Conservation (phyloP, 2,797 vertebrate species). For the Bradypodion pumilum region DNA sequence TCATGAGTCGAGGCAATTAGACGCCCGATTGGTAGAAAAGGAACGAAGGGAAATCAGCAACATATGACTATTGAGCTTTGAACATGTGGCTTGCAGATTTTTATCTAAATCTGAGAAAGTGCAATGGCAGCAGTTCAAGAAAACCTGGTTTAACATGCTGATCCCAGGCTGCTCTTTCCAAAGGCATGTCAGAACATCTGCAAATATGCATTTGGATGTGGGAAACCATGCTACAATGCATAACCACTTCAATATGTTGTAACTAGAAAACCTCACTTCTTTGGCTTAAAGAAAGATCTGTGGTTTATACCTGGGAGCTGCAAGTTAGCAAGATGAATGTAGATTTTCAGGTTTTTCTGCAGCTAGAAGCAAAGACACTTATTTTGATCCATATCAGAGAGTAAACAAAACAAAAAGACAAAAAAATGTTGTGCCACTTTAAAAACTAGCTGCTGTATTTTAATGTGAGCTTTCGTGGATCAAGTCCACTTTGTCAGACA, state of each 20-base stretch:
- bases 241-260: too few relatives aligned
- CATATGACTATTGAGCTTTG: not conserved
- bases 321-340: not conserved
- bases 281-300: not conserved
- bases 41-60: too few relatives aligned
- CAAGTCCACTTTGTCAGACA: too few relatives aligned
- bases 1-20: not conserved
- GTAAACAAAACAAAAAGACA: too few relatives aligned
- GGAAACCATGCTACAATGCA: not conserved
- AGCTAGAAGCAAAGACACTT: not conserved
- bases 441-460: too few relatives aligned
- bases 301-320: not conserved
- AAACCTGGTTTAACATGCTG: too few relatives aligned
- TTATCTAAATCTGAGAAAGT: not conserved
- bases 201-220: not conserved
- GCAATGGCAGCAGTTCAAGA: not conserved
- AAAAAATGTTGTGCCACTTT: too few relatives aligned
- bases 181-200: not conserved
- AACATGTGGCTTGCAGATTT: too few relatives aligned
- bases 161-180: not conserved
- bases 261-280: not conserved
- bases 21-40: not conserved
- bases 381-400: not conserved
- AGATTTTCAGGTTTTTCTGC: not conserved
- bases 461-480: too few relatives aligned